phyloP scores from a whole-genome alignment of 2,888 invertebrate species.

The Agelastica alni region DNA sequence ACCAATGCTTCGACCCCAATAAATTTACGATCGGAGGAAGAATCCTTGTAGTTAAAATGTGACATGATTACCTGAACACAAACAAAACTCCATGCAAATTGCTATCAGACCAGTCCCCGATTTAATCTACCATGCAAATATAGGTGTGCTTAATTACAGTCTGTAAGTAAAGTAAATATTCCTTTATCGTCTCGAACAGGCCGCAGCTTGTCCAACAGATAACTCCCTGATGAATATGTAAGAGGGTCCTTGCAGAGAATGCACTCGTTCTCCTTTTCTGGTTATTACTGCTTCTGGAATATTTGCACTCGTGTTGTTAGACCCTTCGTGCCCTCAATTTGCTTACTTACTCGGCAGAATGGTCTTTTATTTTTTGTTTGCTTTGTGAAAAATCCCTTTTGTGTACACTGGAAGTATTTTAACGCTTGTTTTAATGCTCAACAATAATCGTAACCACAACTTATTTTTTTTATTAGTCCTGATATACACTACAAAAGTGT shows the following conservation, averaged over 20 bases:
- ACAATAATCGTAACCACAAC: too few relatives aligned
- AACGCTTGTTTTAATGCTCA: too few relatives aligned
- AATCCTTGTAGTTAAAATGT: slow-evolving; percentile 42
- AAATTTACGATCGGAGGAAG: slow-evolving; percentile 9
- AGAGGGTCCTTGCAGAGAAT: slow-evolving; percentile 46
- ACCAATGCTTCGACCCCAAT: neutral
- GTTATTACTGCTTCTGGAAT: slow-evolving; percentile 46
- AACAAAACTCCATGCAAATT: slow-evolving; percentile 55
- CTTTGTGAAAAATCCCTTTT: neutral
- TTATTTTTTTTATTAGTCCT: too few relatives aligned
- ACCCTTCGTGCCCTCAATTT: slow-evolving; percentile 3
- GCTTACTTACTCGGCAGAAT: neutral
- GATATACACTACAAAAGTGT: too few relatives aligned
- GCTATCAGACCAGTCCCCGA: slow-evolving; percentile 51
- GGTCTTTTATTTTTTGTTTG: neutral
- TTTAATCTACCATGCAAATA: slow-evolving; percentile 57
- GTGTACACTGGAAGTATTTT: too few relatives aligned
- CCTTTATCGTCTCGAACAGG: slow-evolving; percentile 55
- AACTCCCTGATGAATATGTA: slow-evolving; percentile 56
- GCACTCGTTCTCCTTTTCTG: slow-evolving; percentile 43
- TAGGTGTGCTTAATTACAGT: slow-evolving; percentile 57
- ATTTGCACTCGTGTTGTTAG: slow-evolving; percentile 40
- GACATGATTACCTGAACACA: slow-evolving; percentile 52
- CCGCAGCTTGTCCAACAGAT: slow-evolving; percentile 54
- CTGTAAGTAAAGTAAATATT: slow-evolving; percentile 58